These are phyloP conservation scores for Prunella himalayana DNA, from an alignment of 2,113 vertebrate genomes.

Conservation along the genomic window DNA sequence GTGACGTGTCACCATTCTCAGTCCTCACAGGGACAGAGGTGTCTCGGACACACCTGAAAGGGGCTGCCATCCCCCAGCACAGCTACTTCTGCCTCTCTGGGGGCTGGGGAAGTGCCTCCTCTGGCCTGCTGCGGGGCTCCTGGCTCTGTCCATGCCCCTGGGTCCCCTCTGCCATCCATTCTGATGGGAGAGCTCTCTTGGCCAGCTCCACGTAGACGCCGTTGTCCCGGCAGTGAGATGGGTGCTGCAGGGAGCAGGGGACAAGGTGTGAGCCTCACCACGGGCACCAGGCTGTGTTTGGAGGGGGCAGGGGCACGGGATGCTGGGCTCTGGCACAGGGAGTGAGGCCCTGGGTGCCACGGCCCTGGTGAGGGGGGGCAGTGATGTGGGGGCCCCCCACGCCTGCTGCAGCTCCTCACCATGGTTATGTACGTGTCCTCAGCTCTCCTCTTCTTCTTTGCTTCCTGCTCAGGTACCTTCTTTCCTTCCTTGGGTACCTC, in stretches of 20 bases:
- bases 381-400: fast-evolving
- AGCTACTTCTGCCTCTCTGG: neutral
- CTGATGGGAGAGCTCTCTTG: neutral
- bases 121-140: neutral
- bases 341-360: fast-evolving
- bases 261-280: neutral
- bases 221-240: neutral
- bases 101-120: neutral
- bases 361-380: no score
- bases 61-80: neutral
- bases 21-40: neutral
- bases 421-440: conserved; percentile 73
- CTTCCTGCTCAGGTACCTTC: neutral
- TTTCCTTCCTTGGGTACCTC: neutral
- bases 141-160: neutral
- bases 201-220: conserved; percentile 17
- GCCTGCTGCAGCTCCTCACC: conserved; percentile 42
- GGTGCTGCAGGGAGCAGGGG: neutral
- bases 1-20: neutral
- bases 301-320: neutral
- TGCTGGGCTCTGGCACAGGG: neutral
- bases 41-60: neutral
- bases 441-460: neutral
- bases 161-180: conserved; percentile 1
- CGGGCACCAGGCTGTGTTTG: fast-evolving